Evolutionary conservation across 1,140 invertebrate genomes (phyloP).

Genomic region (Sogatella furcifera): DNA sequence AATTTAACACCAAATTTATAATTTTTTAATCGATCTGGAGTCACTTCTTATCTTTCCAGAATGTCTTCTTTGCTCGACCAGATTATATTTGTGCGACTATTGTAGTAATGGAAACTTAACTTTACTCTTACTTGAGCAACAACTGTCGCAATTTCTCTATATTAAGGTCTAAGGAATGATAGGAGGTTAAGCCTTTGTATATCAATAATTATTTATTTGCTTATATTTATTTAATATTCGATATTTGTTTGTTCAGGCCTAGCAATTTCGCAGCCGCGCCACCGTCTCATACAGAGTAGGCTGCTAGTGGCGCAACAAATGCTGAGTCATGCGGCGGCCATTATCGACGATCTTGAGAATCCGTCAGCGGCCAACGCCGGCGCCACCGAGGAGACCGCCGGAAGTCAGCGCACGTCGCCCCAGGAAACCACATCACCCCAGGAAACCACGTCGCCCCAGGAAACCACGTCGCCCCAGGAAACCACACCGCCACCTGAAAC

Average conservation of each 20-base stretch:
- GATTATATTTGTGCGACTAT: too few relatives aligned
- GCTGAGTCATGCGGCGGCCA: constrained; percentile 31
- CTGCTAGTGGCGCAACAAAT: constrained; percentile 34
- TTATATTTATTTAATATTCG: too few relatives aligned
- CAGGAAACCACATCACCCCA: constrained; percentile 7
- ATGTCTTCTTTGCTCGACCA: too few relatives aligned
- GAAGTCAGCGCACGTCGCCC: constrained; percentile 7
- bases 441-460: constrained; percentile 9
- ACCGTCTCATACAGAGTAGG: constrained; percentile 34
- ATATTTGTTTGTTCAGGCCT: constrained; percentile 24
- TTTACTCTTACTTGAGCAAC: too few relatives aligned
- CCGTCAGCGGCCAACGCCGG: constrained; percentile 12
- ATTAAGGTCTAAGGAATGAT: too few relatives aligned
- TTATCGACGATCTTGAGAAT: constrained; percentile 36
- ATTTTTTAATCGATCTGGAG: too few relatives aligned
- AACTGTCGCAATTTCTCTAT: too few relatives aligned
- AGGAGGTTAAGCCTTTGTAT: too few relatives aligned
- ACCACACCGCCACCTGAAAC: constrained; percentile 2
- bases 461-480: constrained; percentile 8
- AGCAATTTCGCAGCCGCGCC: constrained; percentile 31
- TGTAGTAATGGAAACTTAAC: too few relatives aligned
- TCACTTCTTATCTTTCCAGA: too few relatives aligned
- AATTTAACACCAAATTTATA: too few relatives aligned
- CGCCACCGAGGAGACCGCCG: not conserved
- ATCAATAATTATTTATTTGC: too few relatives aligned